These are phyloP conservation scores for Dendrocopos noguchii DNA, from an alignment of 2,113 vertebrate genomes.

Conservation along the genomic window DNA sequence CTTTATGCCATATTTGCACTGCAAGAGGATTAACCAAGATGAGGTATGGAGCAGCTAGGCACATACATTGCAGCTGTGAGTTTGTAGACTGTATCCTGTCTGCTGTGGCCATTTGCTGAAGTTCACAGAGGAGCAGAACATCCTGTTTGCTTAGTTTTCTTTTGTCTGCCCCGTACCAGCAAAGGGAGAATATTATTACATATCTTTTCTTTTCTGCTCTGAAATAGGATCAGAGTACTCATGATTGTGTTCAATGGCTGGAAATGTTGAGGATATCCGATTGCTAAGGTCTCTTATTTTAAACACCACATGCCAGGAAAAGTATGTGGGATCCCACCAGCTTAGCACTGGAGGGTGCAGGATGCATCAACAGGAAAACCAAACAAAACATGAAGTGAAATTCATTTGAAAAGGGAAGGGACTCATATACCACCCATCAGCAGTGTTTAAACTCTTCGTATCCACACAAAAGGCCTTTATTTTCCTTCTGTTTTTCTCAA, in stretches of 20 bases:
- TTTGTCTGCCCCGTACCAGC: constrained; percentile 67
- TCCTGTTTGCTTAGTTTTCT: constrained; percentile 79
- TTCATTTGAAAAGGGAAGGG: constrained; percentile 68
- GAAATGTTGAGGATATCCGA: constrained; percentile 82
- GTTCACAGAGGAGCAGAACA: constrained; percentile 56
- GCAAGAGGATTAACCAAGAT: neutral
- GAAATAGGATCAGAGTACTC: constrained; percentile 75
- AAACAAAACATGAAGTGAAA: constrained; percentile 73
- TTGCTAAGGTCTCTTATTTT: constrained; percentile 77
- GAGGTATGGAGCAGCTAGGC: neutral
- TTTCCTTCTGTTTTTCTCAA: neutral
- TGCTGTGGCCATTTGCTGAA: neutral
- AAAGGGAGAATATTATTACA: constrained; percentile 67
- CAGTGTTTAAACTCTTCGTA: neutral
- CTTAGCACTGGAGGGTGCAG: constrained; percentile 69
- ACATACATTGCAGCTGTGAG: neutral
- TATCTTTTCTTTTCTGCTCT: constrained; percentile 71
- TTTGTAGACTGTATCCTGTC: constrained; percentile 47
- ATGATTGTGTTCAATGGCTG: constrained; percentile 77
- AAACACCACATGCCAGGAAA: constrained; percentile 75
- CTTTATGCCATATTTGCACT: neutral
- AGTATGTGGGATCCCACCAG: constrained; percentile 68
- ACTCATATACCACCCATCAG: constrained; percentile 35
- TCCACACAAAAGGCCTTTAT: constrained; percentile 20
- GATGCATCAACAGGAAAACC: constrained; percentile 76